Conservation (phyloP, 23 tunicate species). For the Trididemnum nubilum region DNA sequence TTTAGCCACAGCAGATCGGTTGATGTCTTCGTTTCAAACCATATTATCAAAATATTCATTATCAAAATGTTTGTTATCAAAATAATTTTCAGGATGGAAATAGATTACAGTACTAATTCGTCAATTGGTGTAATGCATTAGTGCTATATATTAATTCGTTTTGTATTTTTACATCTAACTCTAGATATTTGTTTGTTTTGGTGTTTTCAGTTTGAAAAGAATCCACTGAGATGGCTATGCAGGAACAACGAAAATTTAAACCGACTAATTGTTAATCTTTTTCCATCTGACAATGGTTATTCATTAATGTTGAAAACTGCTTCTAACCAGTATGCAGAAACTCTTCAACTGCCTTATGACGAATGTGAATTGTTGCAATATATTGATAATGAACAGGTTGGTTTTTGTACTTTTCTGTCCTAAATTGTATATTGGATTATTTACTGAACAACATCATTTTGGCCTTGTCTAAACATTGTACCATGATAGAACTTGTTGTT, state of each 20-base stretch:
- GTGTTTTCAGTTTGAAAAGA: constrained; percentile 11
- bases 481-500: too few relatives aligned
- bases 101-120: too few relatives aligned
- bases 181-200: too few relatives aligned
- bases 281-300: constrained; percentile 76
- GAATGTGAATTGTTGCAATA: constrained; percentile 71
- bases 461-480: too few relatives aligned
- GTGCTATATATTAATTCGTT: too few relatives aligned
- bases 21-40: too few relatives aligned
- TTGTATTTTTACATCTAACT: too few relatives aligned
- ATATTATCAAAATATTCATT: too few relatives aligned
- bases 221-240: constrained; percentile 36
- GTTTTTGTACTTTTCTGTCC: not conserved
- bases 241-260: constrained; percentile 20
- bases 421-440: not conserved
- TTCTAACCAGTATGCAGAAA: constrained; percentile 54
- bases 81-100: too few relatives aligned
- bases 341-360: constrained; percentile 60
- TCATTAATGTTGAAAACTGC: constrained; percentile 52
- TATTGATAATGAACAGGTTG: constrained; percentile 86
- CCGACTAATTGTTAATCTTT: constrained; percentile 76
- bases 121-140: too few relatives aligned
- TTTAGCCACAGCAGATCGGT: too few relatives aligned
- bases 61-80: too few relatives aligned
- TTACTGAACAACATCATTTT: not conserved